Evolutionary conservation across 2,888 invertebrate species (phyloP).

Genomic region (Drosophila atripex): DNA sequence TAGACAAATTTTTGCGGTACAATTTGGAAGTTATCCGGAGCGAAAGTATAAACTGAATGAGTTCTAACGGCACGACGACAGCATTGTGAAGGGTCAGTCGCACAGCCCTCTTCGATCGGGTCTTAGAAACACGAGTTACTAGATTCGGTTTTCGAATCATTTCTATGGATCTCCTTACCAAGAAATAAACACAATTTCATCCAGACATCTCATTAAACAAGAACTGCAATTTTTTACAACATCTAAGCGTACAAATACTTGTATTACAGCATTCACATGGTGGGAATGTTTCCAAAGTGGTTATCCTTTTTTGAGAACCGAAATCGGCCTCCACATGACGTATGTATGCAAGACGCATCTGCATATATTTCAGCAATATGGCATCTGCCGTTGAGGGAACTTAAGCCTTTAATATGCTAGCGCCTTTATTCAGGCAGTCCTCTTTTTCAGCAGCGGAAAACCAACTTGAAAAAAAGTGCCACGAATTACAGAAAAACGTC

Average conservation of each 20-base stretch:
- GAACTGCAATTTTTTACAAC: too few species aligned
- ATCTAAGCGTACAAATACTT: too few species aligned
- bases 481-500: slow-evolving; percentile 41
- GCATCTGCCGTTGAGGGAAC: slow-evolving; percentile 51
- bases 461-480: slow-evolving; percentile 51
- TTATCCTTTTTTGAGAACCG: slow-evolving; percentile 20
- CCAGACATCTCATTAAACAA: too few species aligned
- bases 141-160: not conserved
- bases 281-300: not conserved
- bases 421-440: slow-evolving; percentile 46
- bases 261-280: not conserved
- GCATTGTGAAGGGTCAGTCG: slow-evolving; percentile 7
- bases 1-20: slow-evolving; percentile 51
- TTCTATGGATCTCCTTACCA: not conserved
- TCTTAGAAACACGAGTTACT: not conserved
- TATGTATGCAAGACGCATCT: slow-evolving; percentile 38
- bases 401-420: slow-evolving; percentile 61
- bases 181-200: too few species aligned
- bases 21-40: slow-evolving; percentile 61
- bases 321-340: slow-evolving; percentile 42
- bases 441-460: slow-evolving; percentile 36
- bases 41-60: slow-evolving; percentile 43
- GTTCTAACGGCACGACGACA: slow-evolving; percentile 20
- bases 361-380: slow-evolving; percentile 39
- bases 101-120: slow-evolving; percentile 19